Evolutionary conservation across 2,888 invertebrate species (phyloP), one percentile per base, ranked within the genome.

Genomic region (Seira sanloemensis): DNA sequence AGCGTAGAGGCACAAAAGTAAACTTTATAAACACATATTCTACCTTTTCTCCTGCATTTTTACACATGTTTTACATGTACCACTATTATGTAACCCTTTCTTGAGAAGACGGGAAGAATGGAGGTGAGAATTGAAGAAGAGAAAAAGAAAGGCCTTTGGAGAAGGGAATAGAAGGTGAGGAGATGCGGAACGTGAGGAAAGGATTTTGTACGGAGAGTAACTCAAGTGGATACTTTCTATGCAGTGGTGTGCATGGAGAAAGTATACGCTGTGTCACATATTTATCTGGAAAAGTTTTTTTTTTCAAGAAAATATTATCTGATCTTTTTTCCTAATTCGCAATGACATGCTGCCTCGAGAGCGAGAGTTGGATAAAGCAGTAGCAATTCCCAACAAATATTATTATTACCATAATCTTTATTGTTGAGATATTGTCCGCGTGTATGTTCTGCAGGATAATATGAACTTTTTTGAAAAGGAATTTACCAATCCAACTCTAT

Each of bases 221-320:
- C 58, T 80, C 80, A 74, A 73, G 74, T 80, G 67, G 80, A 68
- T 67, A 80, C 74, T 80, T 80, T 74, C 74, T 23, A 74, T 74
- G 73, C 80, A 80, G 80, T 80, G 67, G 21, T 7, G 37, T 7
- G 12, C 37, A 37, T 4, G 37, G 37, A 37, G 5, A 4, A 12
- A 37, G 37, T 12, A 4, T 7, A 37, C 37, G n/a, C n/a, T n/a
- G 37, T 37, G 37, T 37, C 37, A 37, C 37, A 37, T 37, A 37
- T 37, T n/a, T n/a, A n/a, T n/a, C n/a, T n/a, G n/a, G n/a, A n/a
- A n/a, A n/a, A n/a, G n/a, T n/a, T n/a, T n/a, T n/a, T n/a, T n/a
- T n/a, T n/a, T 37, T 37, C 37, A 37, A 37, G 37, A 37, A 37
- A 37, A 12, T 37, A 7, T 37, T 37, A 7, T 12, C 37, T 37